Percentiles rank a stretch among this genome's conserved stretches.
Conservation (phyloP, 2,888 invertebrate genomes). For the Pheosia tremula region DNA sequence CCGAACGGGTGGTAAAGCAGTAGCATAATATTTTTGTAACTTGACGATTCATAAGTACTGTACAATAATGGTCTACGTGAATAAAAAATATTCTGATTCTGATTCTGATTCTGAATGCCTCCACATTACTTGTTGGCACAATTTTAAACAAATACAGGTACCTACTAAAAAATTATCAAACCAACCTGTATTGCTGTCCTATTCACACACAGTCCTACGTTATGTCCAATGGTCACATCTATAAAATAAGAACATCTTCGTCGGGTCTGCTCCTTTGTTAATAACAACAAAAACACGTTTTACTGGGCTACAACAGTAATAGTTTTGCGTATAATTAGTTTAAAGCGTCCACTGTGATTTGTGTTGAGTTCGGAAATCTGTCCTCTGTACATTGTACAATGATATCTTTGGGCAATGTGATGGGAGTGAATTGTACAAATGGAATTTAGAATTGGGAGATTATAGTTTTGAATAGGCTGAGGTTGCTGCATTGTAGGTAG, state of each 20-base stretch:
- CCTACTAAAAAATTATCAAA: too few relatives aligned
- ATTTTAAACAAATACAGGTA: too few relatives aligned
- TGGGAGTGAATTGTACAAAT: neutral
- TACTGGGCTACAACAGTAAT: constrained; percentile 23
- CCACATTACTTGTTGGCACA: too few relatives aligned
- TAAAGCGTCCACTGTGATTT: constrained; percentile 40
- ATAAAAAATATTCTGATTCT: too few relatives aligned
- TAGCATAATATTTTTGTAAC: too few relatives aligned
- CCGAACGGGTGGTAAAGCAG: too few relatives aligned
- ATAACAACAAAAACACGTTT: constrained; percentile 53
- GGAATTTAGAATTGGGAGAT: neutral
- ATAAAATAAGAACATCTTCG: constrained; percentile 4
- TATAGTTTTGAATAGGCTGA: neutral
- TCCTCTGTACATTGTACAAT: neutral
- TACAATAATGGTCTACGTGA: too few relatives aligned
- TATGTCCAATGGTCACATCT: constrained; percentile 5
- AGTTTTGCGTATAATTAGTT: constrained; percentile 41
- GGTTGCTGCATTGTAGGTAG: neutral
- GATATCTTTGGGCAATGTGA: neutral
- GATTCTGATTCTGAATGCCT: too few relatives aligned
- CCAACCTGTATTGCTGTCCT: too few relatives aligned
- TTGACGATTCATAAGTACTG: too few relatives aligned
- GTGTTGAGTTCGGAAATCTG: constrained; percentile 15
- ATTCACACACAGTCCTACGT: too few relatives aligned
- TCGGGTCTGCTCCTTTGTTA: constrained; percentile 29